Evolutionary conservation across 2,113 vertebrate genomes (phyloP).

Genomic region (Dromaius novaehollandiae): DNA sequence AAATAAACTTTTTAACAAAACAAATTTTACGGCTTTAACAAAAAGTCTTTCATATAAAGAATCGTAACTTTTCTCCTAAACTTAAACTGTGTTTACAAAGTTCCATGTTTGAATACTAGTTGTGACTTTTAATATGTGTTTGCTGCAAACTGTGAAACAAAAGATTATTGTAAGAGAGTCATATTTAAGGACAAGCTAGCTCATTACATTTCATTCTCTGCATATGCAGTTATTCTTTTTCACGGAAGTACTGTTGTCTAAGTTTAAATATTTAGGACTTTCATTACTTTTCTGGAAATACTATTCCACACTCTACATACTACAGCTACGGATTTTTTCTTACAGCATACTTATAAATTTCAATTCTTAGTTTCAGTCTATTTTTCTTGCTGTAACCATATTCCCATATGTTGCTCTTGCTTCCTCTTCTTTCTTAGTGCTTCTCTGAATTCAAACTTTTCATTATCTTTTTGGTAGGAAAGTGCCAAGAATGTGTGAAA

Average conservation of each 20-base stretch:
- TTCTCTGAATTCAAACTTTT: background rate
- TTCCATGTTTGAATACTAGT: background rate
- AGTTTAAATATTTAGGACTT: background rate
- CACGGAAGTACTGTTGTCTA: background rate
- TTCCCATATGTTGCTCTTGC: background rate
- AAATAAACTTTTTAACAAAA: conserved; percentile 13
- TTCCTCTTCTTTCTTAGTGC: background rate
- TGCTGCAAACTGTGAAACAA: background rate
- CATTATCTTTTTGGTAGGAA: background rate
- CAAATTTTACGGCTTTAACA: background rate
- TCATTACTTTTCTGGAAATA: background rate
- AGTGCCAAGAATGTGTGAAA: background rate
- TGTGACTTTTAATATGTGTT: background rate
- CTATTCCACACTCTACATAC: background rate
- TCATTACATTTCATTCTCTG: background rate
- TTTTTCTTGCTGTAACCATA: background rate
- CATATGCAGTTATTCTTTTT: background rate
- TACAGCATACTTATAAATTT: background rate
- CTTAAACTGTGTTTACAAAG: background rate
- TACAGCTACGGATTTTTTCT: background rate
- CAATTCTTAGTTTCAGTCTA: background rate
- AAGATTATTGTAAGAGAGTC: background rate
- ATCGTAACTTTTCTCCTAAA: background rate
- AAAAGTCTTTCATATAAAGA: background rate
- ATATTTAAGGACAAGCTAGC: background rate